A percentile compares a stretch with the other conserved stretches of the same genome.
These are phyloP conservation scores for Hemaris fuciformis DNA, from an alignment of 2,888 invertebrate species.

Conservation along the genomic window DNA sequence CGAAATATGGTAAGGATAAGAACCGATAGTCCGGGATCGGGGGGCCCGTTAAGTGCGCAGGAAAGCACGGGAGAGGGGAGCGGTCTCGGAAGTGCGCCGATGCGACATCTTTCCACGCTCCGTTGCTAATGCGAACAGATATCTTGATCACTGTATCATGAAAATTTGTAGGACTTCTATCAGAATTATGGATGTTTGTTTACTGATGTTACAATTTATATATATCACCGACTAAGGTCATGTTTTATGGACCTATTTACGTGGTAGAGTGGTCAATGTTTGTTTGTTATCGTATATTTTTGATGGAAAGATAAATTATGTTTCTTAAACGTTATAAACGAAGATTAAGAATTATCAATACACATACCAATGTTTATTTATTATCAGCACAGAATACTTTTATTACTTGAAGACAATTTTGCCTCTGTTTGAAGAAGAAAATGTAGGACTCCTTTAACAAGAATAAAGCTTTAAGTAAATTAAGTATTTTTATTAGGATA, in stretches of 20 bases:
- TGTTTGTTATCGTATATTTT: too few species aligned
- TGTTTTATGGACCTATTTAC: not conserved
- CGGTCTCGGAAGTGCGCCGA: constrained; percentile 2
- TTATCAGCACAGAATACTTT: too few species aligned
- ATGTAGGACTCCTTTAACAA: too few species aligned
- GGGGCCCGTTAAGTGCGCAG: not conserved
- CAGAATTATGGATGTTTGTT: not conserved
- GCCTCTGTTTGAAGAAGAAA: too few species aligned
- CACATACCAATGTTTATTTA: too few species aligned
- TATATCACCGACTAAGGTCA: not conserved
- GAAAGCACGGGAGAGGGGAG: not conserved
- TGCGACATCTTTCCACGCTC: not conserved
- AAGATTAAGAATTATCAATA: too few species aligned
- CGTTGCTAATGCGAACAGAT: not conserved
- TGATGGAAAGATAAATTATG: too few species aligned
- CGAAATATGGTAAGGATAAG: constrained; percentile 25
- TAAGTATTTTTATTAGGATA: too few species aligned
- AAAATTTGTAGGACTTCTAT: not conserved
- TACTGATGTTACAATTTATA: not conserved
- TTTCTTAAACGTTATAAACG: too few species aligned
- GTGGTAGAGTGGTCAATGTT: not conserved
- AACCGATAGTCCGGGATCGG: not conserved
- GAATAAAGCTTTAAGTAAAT: too few species aligned
- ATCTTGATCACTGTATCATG: not conserved
- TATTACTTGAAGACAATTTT: too few species aligned